These are phyloP conservation scores for Oceanites oceanicus DNA, from an alignment of 2,113 vertebrate genomes.

Conservation along the genomic window DNA sequence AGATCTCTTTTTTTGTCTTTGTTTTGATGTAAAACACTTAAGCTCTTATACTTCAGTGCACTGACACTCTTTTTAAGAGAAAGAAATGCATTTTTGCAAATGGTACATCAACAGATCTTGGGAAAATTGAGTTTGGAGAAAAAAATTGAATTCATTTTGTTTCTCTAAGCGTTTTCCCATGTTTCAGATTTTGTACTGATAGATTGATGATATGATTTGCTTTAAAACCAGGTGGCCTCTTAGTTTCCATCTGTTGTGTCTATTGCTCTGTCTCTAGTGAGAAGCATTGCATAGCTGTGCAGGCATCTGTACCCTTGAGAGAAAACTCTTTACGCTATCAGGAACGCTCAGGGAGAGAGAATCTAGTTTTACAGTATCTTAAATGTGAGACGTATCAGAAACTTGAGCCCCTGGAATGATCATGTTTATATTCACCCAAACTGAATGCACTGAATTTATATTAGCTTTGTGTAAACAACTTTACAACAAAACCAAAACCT, in stretches of 20 bases:
- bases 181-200: slow-evolving; percentile 57
- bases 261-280: slow-evolving; percentile 68
- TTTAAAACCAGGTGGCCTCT: slow-evolving; percentile 65
- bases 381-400: background rate
- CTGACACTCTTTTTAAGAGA: background rate
- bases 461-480: background rate
- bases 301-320: slow-evolving; percentile 52
- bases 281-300: slow-evolving; percentile 63
- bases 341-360: background rate
- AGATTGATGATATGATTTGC: slow-evolving; percentile 56
- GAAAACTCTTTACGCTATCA: background rate
- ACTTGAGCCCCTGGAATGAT: background rate
- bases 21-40: background rate
- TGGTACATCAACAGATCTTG: background rate
- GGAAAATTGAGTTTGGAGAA: slow-evolving; percentile 13
- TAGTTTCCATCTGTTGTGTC: slow-evolving; percentile 65
- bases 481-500: background rate
- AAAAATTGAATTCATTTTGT: slow-evolving; percentile 28
- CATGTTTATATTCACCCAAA: background rate
- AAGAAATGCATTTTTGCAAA: slow-evolving; percentile 32
- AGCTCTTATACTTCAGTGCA: background rate
- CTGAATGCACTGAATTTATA: background rate
- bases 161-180: slow-evolving; percentile 33
- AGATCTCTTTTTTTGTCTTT: background rate
- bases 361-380: background rate